Base-by-base conservation (phyloP, 23 tunicate genomes). In the Oikopleura dioica region DNA sequence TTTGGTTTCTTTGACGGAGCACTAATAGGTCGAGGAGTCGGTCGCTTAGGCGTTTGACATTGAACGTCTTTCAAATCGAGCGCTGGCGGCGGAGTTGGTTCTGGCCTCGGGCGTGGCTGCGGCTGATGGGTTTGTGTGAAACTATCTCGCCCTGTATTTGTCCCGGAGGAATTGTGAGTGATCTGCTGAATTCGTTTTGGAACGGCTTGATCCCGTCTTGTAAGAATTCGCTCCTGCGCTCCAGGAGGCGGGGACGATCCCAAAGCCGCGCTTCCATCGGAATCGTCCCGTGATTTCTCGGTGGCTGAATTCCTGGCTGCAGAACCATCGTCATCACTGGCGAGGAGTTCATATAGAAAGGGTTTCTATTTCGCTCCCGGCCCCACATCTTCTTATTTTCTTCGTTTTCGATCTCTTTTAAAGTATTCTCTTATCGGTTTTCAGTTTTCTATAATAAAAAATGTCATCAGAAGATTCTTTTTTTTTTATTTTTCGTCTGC, bases 281-380 rank as follows among this genome's bases (percentile, higher is more conserved):
- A 67, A 59, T 80, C 35, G 81, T 77, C 81, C 82, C 80, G 12
- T 81, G 79, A 35, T 81, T 50, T 79, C 76, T 69, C 1, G 72
- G 76, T 33, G 88, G 86, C 36, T 87, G 77, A 30, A 92, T 68
- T 36, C 79, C 85, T 35, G 99, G 99, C 72, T 92, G 99, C 44
- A 92, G 67, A 35, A 92, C 81, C 99, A 92, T 92, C 23, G 99
- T 92, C 99, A 92, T 92, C 31, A 85, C 84, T 16, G 99, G 99
- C 26, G 99, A 92, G 24, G 99, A 92, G 78, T 92, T 92, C 99
- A 92, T 92, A 69, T 78, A 86, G 26, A 63, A 28, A 2, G 72
- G 72, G 29, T n/a, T n/a, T n/a, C n/a, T n/a, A n/a, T n/a, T n/a
- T n/a, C n/a, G n/a, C n/a, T n/a, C n/a, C n/a, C n/a, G n/a, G n/a